phyloP scores from a whole-genome alignment of 1,140 invertebrate species.

The Drosophila punjabiensis region DNA sequence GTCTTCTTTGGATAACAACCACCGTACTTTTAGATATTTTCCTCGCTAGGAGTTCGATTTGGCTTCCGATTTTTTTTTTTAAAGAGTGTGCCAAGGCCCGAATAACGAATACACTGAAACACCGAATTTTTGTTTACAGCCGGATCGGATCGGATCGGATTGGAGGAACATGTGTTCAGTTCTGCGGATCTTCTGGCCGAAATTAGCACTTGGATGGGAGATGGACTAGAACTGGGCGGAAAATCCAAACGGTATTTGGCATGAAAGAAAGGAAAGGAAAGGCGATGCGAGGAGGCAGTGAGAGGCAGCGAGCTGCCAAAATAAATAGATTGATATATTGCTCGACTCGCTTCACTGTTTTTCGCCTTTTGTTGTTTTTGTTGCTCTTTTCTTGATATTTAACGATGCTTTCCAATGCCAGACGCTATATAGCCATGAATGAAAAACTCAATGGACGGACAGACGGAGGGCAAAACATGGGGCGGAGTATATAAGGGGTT shows the following conservation, averaged over 20 bases:
- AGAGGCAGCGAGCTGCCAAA: constrained; percentile 56
- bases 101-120: background rate
- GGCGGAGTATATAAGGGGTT: constrained; percentile 8
- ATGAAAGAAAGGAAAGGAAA: constrained; percentile 24
- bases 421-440: constrained; percentile 40
- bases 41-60: constrained; percentile 7
- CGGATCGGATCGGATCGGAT: constrained; percentile 5
- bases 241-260: constrained; percentile 40
- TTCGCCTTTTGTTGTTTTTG: constrained; percentile 2
- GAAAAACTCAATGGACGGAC: constrained; percentile 24
- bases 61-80: constrained; percentile 2
- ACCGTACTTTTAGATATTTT: background rate
- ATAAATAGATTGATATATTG: constrained; percentile 61
- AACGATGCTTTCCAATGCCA: constrained; percentile 60
- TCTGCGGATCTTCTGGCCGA: constrained; percentile 11
- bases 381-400: constrained; percentile 34
- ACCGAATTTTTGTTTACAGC: constrained; percentile 33
- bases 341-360: constrained; percentile 15
- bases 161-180: constrained; percentile 29
- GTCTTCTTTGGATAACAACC: background rate
- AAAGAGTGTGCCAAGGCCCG: constrained; percentile 32
- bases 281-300: background rate
- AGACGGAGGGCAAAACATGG: background rate
- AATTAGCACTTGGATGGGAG: constrained; percentile 22
- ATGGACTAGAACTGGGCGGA: constrained; percentile 3